Conservation (phyloP, 1,140 invertebrate genomes). For the Plodia interpunctella region DNA sequence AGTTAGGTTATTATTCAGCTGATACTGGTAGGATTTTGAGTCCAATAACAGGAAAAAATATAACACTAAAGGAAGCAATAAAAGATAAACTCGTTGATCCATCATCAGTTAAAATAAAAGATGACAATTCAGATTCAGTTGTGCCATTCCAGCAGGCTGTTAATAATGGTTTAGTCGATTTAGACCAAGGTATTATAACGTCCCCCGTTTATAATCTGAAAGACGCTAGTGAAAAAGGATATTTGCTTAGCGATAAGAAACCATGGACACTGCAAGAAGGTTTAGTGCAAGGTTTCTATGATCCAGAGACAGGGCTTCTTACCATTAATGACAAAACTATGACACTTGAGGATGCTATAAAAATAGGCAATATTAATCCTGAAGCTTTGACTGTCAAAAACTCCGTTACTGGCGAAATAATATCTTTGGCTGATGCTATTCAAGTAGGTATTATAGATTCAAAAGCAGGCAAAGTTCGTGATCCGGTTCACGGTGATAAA, state of each 20-base stretch:
- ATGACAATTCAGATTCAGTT: constrained; percentile 83
- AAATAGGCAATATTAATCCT: constrained; percentile 85
- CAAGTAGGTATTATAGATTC: constrained; percentile 88
- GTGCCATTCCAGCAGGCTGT: constrained; percentile 84
- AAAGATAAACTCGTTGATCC: constrained; percentile 84
- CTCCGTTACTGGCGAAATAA: constrained; percentile 85
- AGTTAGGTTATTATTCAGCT: constrained; percentile 87
- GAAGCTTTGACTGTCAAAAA: constrained; percentile 90
- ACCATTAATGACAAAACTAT: constrained; percentile 84
- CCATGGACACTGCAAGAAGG: constrained; percentile 92
- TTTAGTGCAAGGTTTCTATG: constrained; percentile 88
- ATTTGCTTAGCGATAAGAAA: constrained; percentile 85
- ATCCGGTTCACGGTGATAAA: constrained; percentile 85
- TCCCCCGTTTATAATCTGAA: constrained; percentile 85
- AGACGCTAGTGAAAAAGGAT: constrained; percentile 87
- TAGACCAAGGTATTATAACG: constrained; percentile 82
- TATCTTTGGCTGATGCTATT: constrained; percentile 90
- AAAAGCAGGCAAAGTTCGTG: constrained; percentile 85
- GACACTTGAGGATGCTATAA: constrained; percentile 89
- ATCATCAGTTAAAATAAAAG: constrained; percentile 83
- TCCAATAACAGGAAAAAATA: constrained; percentile 85
- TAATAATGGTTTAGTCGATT: constrained; percentile 83
- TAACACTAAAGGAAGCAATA: constrained; percentile 85
- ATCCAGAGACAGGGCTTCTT: constrained; percentile 85
- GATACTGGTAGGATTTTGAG: constrained; percentile 87